Percentiles rank a stretch among this genome's conserved stretches.
phyloP scores from a whole-genome alignment of 2,113 vertebrate genomes.

The Tupaia chinensis region DNA sequence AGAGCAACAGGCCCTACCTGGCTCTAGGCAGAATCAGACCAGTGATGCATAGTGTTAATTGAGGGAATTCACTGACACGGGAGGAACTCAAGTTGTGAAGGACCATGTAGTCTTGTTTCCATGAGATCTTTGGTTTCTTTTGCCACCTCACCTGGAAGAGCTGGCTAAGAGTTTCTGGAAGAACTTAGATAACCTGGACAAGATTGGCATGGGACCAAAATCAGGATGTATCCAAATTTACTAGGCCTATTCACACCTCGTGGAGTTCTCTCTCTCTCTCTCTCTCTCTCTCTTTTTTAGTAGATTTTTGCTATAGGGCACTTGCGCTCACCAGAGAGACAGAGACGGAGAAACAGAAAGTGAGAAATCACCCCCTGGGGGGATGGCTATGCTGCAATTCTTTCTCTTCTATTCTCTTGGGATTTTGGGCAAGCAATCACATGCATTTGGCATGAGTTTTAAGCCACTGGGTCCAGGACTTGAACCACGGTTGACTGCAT shows the following conservation, averaged over 20 bases:
- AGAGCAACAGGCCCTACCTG: not conserved
- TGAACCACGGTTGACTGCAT: too few relatives aligned
- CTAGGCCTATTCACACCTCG: rapidly evolving
- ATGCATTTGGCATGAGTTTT: too few relatives aligned
- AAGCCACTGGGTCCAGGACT: too few relatives aligned
- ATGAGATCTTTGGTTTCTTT: not conserved
- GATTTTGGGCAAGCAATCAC: too few relatives aligned
- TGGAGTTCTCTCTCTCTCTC: not conserved
- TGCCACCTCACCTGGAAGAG: not conserved
- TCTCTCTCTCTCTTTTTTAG: not conserved
- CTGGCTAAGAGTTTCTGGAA: not conserved
- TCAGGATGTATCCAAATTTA: not conserved
- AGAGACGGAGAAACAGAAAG: too few relatives aligned
- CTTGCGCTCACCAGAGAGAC: too few relatives aligned
- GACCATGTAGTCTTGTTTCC: not conserved
- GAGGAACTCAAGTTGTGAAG: not conserved
- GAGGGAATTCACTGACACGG: not conserved
- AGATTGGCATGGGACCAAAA: not conserved
- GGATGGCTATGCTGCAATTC: too few relatives aligned
- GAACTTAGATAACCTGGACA: not conserved
- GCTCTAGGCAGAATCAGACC: not conserved
- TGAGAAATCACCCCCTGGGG: too few relatives aligned
- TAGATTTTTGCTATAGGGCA: too few relatives aligned
- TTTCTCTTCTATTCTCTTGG: too few relatives aligned
- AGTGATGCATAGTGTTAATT: not conserved